Percentiles rank a stretch among this genome's conserved stretches.
phyloP scores from a whole-genome alignment of 1,140 invertebrate genomes.

The Aphidius gifuensis region DNA sequence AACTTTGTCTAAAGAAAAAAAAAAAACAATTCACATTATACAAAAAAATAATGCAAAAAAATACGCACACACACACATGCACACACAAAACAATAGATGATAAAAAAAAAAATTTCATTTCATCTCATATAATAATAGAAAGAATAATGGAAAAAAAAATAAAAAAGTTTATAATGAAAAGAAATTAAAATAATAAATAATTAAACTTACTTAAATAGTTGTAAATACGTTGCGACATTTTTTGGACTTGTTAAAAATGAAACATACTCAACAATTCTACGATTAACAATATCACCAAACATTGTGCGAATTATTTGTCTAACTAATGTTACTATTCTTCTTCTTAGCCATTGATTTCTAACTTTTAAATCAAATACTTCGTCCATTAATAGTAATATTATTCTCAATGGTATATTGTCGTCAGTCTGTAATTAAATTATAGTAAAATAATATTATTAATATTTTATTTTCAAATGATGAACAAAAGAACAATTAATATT shows the following conservation, averaged over 20 bases:
- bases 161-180: neutral
- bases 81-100: too few relatives aligned
- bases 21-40: constrained; percentile 2
- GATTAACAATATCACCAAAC: constrained; percentile 83
- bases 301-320: constrained; percentile 77
- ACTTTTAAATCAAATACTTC: constrained; percentile 89
- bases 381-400: constrained; percentile 83
- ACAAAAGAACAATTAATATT: too few relatives aligned
- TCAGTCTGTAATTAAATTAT: constrained; percentile 56
- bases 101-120: too few relatives aligned
- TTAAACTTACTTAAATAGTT: constrained; percentile 73
- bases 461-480: neutral
- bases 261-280: constrained; percentile 88
- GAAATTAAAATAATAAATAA: neutral
- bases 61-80: too few relatives aligned
- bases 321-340: constrained; percentile 76
- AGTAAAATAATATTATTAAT: constrained; percentile 12
- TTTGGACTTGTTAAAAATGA: constrained; percentile 85
- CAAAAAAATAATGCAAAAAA: too few relatives aligned
- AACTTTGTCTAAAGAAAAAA: constrained; percentile 61
- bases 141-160: neutral
- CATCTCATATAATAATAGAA: constrained; percentile 18
- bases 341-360: constrained; percentile 82
- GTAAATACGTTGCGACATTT: constrained; percentile 85
- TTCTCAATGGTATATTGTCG: constrained; percentile 84